phyloP scores from a whole-genome alignment of 2,113 vertebrate species.

The Lamprologus callipterus region DNA sequence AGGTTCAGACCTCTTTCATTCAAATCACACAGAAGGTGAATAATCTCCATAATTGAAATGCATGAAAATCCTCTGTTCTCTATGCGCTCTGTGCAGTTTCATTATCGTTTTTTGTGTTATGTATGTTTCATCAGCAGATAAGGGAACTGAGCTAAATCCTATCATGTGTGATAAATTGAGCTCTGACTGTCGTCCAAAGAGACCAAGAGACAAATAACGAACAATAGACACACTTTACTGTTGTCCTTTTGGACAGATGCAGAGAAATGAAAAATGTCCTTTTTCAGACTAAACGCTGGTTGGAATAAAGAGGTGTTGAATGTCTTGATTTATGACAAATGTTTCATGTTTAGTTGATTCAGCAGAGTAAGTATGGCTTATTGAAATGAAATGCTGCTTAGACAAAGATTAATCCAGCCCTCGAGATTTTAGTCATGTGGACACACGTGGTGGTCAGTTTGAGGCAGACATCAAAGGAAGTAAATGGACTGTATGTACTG shows the following conservation, averaged over 20 bases:
- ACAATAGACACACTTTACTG: neutral
- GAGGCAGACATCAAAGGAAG: neutral
- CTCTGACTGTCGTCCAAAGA: neutral
- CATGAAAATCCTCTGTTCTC: neutral
- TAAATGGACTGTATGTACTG: neutral
- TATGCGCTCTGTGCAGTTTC: neutral
- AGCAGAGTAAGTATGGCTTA: neutral
- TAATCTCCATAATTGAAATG: neutral
- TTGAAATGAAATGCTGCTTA: neutral
- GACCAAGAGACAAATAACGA: neutral
- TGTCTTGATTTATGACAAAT: neutral
- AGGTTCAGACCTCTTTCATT: neutral
- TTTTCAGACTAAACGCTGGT: neutral
- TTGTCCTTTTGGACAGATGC: neutral
- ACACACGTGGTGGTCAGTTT: neutral
- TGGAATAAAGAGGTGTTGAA: neutral
- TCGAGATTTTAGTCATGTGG: neutral
- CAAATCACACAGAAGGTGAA: neutral
- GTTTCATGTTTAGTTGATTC: neutral
- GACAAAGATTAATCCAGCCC: neutral
- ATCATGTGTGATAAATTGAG: neutral
- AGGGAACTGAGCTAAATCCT: neutral
- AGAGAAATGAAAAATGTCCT: neutral
- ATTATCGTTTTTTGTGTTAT: neutral
- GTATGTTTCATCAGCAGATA: neutral